Base-by-base conservation (phyloP, 2,797 vertebrate species). In the Eidolon dupreanum region DNA sequence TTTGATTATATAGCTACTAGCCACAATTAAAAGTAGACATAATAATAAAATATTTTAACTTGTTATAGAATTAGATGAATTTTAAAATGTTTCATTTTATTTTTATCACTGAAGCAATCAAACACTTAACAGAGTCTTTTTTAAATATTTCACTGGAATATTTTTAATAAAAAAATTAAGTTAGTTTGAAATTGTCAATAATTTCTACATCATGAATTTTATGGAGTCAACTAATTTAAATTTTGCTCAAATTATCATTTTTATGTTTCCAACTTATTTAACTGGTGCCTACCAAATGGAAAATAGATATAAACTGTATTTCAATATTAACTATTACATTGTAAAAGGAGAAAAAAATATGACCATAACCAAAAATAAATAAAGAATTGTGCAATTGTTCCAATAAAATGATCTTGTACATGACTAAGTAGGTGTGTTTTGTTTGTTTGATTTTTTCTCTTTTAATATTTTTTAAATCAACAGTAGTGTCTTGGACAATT, bases 401-500 rank as follows among this genome's bases (percentile, higher is more conserved):
- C 77, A 96, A 73, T 46, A 68, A 91, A 90, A 87, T 90, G 6
- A 95, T 79, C 92, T 82, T 95, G 81, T 92, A 97, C 98, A 97
- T 88, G 31, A 53, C 71, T 96, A 91, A 97, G 95, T 92, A 93
- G 6, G 26, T 75, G 75, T 73, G 10, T 12, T 74, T 36, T 26
- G 10, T 15, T 85, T 16, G 51, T 15, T 88, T 71, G 28, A 51
- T n/a, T 53, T 31, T 81, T 81, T 22, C n/a, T 92, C 84, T 87
- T 90, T 94, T 96, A 51, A 86, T 90, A 88, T 88, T 90, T 95
- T 95, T 93, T 96, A 96, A 95, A 31, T 33, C 87, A 95, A 96
- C 26, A 89, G 84, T 36, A 88, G 61, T 46, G 57, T 79, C 96
- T 89, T 59, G 84, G 55, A 13, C 82, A 97, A 96, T 82, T 94